Percentiles rank a stretch among this genome's conserved stretches.
phyloP scores from a whole-genome alignment of 2,113 vertebrate species.

The Nerophis ophidion region DNA sequence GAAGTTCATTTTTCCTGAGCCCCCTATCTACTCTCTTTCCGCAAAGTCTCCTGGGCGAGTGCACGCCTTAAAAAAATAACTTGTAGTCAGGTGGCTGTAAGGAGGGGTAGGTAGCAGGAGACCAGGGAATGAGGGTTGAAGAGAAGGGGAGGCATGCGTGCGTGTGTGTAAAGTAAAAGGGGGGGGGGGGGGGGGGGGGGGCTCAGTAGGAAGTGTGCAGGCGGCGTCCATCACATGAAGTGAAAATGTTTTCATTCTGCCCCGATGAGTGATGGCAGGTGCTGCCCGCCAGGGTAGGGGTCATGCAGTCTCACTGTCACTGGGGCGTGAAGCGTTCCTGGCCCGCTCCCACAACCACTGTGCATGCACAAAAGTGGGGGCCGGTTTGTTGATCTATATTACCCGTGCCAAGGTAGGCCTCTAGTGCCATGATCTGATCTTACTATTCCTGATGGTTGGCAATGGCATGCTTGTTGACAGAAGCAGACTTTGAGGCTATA shows the following conservation, averaged over 20 bases:
- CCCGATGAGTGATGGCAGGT: constrained; percentile 68
- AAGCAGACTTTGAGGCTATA: constrained; percentile 26
- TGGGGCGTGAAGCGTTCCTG: constrained; percentile 41
- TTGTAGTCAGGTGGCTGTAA: constrained; percentile 69
- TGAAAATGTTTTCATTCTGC: constrained; percentile 70
- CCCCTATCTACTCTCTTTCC: constrained; percentile 43
- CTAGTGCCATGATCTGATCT: constrained; percentile 3
- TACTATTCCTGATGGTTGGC: constrained; percentile 22
- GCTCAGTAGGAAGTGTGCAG: constrained; percentile 25
- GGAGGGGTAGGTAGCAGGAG: constrained; percentile 57
- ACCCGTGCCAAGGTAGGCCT: constrained; percentile 11
- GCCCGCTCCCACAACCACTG: constrained; percentile 20
- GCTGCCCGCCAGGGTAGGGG: constrained; percentile 58
- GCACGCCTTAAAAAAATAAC: constrained; percentile 42
- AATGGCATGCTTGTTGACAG: constrained; percentile 20
- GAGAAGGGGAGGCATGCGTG: constrained; percentile 33
- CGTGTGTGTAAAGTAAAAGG: no score
- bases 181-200: constrained; percentile 1
- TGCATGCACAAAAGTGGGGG: constrained; percentile 2
- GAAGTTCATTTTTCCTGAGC: constrained; percentile 51
- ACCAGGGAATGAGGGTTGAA: constrained; percentile 18
- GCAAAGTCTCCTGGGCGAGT: constrained; percentile 27
- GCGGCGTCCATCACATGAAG: constrained; percentile 40
- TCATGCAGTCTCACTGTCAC: constrained; percentile 54
- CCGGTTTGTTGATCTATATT: neutral